Conservation (phyloP, 2,888 invertebrate genomes). For the Cremastinae sp. region DNA sequence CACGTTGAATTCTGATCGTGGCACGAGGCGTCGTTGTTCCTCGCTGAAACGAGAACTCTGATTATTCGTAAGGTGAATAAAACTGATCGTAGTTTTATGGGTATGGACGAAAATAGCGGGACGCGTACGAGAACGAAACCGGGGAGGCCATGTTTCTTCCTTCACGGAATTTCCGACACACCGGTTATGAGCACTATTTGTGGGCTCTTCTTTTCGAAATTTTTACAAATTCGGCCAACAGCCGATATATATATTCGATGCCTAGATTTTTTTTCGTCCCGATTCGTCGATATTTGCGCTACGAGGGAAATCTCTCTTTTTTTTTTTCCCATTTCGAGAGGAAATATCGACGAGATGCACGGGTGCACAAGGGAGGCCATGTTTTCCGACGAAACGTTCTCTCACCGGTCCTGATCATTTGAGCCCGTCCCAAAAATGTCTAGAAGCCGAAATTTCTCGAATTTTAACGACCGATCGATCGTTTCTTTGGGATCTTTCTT, state of each 20-base stretch:
- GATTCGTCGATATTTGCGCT: background rate
- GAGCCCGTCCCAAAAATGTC: constrained; percentile 26
- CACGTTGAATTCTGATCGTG: too few relatives aligned
- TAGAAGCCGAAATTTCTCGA: constrained; percentile 47
- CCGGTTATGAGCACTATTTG: constrained; percentile 16
- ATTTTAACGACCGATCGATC: constrained; percentile 35
- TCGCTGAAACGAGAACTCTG: background rate
- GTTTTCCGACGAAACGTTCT: constrained; percentile 38
- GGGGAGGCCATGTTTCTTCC: constrained; percentile 55
- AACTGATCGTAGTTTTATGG: constrained; percentile 1
- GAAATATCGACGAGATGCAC: constrained; percentile 38
- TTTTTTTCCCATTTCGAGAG: constrained; percentile 20
- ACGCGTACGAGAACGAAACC: constrained; percentile 51
- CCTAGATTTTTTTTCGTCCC: too few relatives aligned
- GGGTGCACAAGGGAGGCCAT: constrained; percentile 54
- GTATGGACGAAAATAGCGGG: constrained; percentile 33
- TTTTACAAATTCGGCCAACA: too few relatives aligned
- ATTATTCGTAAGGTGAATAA: background rate
- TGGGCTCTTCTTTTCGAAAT: background rate
- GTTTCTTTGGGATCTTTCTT: too few relatives aligned
- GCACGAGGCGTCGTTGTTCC: background rate
- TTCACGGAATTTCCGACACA: constrained; percentile 38
- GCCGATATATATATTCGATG: too few relatives aligned
- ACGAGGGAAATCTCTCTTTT: constrained; percentile 10
- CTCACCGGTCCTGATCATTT: constrained; percentile 43